Evolutionary conservation across 1,140 invertebrate genomes (phyloP).

Genomic region (Condylostylus longicornis): DNA sequence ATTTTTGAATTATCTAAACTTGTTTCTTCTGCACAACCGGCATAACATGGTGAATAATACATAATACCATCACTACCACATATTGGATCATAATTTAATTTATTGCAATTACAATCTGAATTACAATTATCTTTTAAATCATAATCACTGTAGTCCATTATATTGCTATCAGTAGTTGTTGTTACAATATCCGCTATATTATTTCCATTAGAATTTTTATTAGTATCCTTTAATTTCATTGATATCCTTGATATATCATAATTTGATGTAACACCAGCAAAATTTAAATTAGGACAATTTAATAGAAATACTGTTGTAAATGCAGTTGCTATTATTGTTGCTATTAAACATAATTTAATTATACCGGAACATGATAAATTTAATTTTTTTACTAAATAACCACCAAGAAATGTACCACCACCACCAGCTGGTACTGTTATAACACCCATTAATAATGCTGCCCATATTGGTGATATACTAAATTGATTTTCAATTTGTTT

Average conservation of each 20-base stretch:
- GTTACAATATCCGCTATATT: too few relatives aligned
- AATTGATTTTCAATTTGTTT: conserved; percentile 77
- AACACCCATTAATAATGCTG: conserved; percentile 58
- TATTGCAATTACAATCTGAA: conserved; percentile 42
- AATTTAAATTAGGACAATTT: conserved; percentile 54
- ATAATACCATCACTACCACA: conserved; percentile 65
- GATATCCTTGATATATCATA: conserved; percentile 26
- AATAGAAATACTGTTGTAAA: conserved; percentile 52
- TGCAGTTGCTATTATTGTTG: conserved; percentile 41
- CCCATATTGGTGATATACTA: conserved; percentile 51
- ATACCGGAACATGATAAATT: conserved; percentile 58
- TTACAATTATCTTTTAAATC: conserved; percentile 41
- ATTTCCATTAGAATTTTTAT: not conserved
- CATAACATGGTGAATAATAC: conserved; percentile 73
- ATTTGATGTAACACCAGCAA: conserved; percentile 53
- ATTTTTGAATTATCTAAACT: conserved; percentile 27
- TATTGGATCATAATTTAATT: conserved; percentile 39
- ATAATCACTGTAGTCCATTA: not conserved
- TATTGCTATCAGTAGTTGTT: not conserved
- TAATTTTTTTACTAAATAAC: conserved; percentile 60
- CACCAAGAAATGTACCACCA: conserved; percentile 65
- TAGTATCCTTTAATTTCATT: not conserved
- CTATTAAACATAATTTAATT: conserved; percentile 52
- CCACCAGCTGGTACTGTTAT: conserved; percentile 57
- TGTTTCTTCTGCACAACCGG: conserved; percentile 47